Base-by-base conservation (phyloP, 2,797 vertebrate genomes). In the Arctocebus calabarensis region DNA sequence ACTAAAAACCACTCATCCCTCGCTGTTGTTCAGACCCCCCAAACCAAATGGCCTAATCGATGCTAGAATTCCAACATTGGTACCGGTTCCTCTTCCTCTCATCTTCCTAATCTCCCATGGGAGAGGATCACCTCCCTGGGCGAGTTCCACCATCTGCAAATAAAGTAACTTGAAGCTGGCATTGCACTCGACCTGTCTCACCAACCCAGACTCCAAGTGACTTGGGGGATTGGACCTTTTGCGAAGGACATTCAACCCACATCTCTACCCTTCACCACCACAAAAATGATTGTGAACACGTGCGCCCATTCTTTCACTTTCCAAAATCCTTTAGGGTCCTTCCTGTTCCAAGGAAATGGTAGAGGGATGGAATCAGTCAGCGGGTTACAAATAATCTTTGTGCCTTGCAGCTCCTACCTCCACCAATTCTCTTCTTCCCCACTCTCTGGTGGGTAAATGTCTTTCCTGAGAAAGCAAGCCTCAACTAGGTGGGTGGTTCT, bases 401-500 rank as follows among this genome's bases (percentile, higher is more conserved):
- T 81, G 88, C 90, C 75, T 92, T 78, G 52, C 32, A 92, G 57
- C 92, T 96, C 85, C 70, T 86, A 84, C 83, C 89, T 95, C 66
- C 25, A 59, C 55, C 66, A 90, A 86, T 77, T 40, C 48, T 93
- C 90, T 91, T 88, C 84, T 81, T 96, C 89, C 92, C 90, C 88
- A 96, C 95, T 93, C 93, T 81, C 74, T 59, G 84, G 85, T 96
- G 82, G 84, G 52, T 95, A 94, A 92, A 91, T 94, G 97, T 84
- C 88, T 96, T 94, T 90, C 83, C 79, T 84, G 75, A 92, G 93
- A 94, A 94, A 93, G 94, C 64, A 93, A 97, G 79, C 55, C 90
- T 94, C 88, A 95, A 84, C 82, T 52, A 96, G 71, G 96, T 97
- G 96, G 96, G 96, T 95, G 96, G 95, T 95, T 97, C 97, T 95